Conservation (phyloP, 2,113 vertebrate species). For the Pachycephala philippinensis region DNA sequence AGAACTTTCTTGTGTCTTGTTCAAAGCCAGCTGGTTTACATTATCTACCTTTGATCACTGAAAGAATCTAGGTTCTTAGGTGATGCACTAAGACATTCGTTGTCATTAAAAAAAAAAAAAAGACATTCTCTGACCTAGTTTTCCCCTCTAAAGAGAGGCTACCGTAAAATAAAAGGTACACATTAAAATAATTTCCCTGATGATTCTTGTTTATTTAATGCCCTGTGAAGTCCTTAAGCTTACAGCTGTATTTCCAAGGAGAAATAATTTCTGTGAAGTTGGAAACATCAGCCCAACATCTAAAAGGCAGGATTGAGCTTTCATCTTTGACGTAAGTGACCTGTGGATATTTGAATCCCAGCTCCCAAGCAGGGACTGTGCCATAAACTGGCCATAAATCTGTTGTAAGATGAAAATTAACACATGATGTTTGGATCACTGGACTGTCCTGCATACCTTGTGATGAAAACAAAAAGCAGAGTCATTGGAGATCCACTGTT, state of each 20-base stretch:
- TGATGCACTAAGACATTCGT: neutral
- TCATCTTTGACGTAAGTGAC: neutral
- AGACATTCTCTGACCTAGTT: neutral
- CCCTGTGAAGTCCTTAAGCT: neutral
- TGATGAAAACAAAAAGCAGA: neutral
- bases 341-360: neutral
- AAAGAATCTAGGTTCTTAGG: neutral
- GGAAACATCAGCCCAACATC: neutral
- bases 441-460: neutral
- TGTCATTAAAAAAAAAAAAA: neutral
- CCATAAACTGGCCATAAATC: neutral
- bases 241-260: neutral
- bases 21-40: neutral
- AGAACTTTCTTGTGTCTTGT: neutral
- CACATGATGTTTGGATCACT: neutral
- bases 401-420: neutral
- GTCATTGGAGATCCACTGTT: neutral
- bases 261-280: neutral
- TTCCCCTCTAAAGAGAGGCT: neutral
- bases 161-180: neutral
- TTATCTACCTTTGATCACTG: neutral
- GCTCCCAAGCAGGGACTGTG: neutral
- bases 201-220: neutral
- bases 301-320: accelerated
- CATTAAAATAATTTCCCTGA: neutral